phyloP scores from a whole-genome alignment of 1,140 invertebrate genomes.

The Scylla paramamosain region DNA sequence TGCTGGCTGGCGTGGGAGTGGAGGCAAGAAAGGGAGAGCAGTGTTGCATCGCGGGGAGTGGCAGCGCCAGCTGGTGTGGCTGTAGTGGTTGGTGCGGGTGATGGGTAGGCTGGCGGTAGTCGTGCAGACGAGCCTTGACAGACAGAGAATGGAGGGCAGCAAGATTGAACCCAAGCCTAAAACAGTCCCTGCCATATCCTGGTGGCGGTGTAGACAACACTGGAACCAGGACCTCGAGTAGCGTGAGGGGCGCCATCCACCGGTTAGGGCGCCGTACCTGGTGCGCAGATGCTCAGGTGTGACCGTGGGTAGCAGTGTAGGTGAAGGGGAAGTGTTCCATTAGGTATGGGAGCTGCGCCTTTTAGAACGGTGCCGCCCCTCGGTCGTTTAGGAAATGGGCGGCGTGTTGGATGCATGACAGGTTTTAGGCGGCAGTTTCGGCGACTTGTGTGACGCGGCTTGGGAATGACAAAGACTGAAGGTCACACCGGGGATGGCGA shows the following conservation, averaged over 20 bases:
- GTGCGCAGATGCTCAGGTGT: background rate
- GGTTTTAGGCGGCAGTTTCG: background rate
- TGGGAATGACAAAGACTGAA: background rate
- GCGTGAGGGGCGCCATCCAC: background rate
- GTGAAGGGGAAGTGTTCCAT: background rate
- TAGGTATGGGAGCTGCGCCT: background rate
- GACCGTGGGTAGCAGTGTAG: background rate
- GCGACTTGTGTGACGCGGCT: background rate
- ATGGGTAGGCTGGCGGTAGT: background rate
- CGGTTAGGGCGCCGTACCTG: background rate
- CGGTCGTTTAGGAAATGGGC: background rate
- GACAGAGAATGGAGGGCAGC: background rate
- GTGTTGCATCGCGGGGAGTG: background rate
- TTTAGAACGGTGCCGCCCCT: background rate
- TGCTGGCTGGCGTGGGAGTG: background rate
- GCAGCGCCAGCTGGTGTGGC: background rate
- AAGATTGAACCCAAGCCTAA: background rate
- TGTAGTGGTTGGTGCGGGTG: background rate
- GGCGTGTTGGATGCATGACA: no score
- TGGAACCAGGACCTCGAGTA: background rate
- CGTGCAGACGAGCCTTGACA: background rate
- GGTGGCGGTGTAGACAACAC: no score
- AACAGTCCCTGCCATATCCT: no score
- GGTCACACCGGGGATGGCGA: no score
- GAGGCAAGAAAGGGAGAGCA: background rate